Evolutionary conservation across 2,113 vertebrate genomes (phyloP).

Genomic region (Crotalus helleri): DNA sequence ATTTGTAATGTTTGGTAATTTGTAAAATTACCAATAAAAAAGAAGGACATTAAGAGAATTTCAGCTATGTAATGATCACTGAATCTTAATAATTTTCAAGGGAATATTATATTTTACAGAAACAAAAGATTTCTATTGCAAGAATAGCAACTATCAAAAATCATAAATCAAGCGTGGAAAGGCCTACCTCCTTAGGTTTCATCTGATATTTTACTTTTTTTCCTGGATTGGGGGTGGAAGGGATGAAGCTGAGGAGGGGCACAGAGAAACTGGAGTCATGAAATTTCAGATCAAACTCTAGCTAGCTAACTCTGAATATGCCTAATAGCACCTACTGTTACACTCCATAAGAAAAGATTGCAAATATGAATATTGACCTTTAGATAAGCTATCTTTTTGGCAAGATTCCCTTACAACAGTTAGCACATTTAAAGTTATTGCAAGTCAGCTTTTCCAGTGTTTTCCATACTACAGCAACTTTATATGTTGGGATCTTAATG

Average conservation of each 20-base stretch:
- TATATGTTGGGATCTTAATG: neutral
- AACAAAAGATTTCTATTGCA: neutral
- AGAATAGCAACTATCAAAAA: neutral
- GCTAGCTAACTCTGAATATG: too few species aligned
- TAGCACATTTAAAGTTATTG: neutral
- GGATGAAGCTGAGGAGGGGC: too few species aligned
- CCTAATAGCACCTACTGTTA: neutral
- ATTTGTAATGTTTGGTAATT: neutral
- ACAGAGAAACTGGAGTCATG: neutral
- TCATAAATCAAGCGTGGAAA: neutral
- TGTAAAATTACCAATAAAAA: neutral
- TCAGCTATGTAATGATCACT: neutral
- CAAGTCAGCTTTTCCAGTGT: neutral
- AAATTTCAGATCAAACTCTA: neutral
- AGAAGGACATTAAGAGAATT: neutral
- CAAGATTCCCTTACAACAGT: neutral
- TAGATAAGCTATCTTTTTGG: slow-evolving; percentile 1
- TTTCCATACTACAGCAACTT: neutral
- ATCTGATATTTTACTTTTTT: neutral
- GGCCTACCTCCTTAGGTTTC: too few species aligned
- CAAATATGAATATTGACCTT: neutral
- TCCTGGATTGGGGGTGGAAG: neutral
- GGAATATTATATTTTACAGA: neutral
- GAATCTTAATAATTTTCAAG: neutral
- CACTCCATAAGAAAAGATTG: neutral